A percentile compares a stretch with the other conserved stretches of the same genome.
Evolutionary conservation across 2,113 vertebrate species (phyloP).

Genomic region (Cervus canadensis): DNA sequence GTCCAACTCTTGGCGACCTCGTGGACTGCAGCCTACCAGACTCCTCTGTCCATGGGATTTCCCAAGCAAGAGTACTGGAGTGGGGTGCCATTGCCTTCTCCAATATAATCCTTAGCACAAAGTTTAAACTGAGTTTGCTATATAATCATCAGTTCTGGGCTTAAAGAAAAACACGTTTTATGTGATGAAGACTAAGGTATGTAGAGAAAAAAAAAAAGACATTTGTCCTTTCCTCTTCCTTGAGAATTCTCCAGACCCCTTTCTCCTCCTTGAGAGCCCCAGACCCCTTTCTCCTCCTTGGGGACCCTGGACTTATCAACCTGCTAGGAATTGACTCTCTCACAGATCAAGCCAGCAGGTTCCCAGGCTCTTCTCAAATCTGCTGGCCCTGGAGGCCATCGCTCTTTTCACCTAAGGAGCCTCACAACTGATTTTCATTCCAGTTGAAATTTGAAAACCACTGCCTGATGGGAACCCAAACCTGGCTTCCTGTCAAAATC

Average conservation of each 20-base stretch:
- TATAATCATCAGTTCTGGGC: neutral
- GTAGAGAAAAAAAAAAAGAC: neutral
- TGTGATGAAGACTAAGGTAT: neutral
- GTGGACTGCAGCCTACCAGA: neutral
- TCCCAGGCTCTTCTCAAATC: neutral
- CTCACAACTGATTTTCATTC: neutral
- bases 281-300: neutral
- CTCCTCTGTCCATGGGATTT: neutral
- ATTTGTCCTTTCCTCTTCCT: neutral
- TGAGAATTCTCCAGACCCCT: neutral
- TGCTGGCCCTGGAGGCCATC: rapidly evolving
- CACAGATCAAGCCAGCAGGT: neutral
- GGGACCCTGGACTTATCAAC: neutral
- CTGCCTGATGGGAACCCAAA: neutral
- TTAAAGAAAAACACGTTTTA: neutral
- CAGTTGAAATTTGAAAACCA: neutral
- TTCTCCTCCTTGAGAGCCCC: neutral
- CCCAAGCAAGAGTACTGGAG: neutral
- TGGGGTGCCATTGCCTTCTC: neutral
- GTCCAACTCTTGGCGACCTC: no score
- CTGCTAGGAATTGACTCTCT: neutral
- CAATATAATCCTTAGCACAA: neutral
- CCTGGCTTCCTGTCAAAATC: neutral
- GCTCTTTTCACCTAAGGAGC: rapidly evolving
- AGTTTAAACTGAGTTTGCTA: neutral